Evolutionary conservation across 2,113 vertebrate genomes (phyloP), one percentile per base, ranked within the genome.

Genomic region (Oryzias celebensis): DNA sequence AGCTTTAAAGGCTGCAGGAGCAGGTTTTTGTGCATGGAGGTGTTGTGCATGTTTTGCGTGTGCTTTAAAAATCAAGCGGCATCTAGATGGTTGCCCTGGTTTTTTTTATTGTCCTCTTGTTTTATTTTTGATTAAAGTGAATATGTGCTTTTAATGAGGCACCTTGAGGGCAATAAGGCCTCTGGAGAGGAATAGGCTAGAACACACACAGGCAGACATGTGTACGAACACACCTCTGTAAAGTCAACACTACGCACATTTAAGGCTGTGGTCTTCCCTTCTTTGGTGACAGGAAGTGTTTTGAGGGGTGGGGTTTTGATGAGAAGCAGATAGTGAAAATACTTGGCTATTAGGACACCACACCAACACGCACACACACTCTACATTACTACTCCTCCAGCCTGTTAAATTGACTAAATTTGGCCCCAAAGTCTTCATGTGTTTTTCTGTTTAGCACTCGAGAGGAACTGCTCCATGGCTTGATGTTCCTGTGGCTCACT

Each of bases 261-360:
- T 42, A 36, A 44, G 52, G 10, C 62, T 55, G 62, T 60, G 75
- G 24, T 49, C 73, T 41, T 36, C 14, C 18, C 47, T 22, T 28
- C 52, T 56, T 68, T 58, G 31, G 43, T 77, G 64, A 70, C 68
- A 86, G 81, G 84, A 87, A 82, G 71, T 84, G 23, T 77, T 90
- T 84, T 79, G 36, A 42, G 62, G 79, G 83, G 82, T 81, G 80
- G 60, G 46, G 78, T 78, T 65, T 48, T 82, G 83, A 88, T 85
- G 73, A 58, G 47, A 60, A 71, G 62, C 78, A 83, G 87, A 87
- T 86, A 84, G 56, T 58, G 73, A 71, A 74, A 78, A 76, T 80
- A 78, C 52, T 13, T 42, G 50, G 20, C 65, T 83, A 78, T 84
- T 83, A 71, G 71, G 66, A 68, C 71, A 24, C 18, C 53, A 58